These are phyloP conservation scores for Pilophorus perplexus DNA, from an alignment of 2,888 invertebrate genomes.

Conservation along the genomic window DNA sequence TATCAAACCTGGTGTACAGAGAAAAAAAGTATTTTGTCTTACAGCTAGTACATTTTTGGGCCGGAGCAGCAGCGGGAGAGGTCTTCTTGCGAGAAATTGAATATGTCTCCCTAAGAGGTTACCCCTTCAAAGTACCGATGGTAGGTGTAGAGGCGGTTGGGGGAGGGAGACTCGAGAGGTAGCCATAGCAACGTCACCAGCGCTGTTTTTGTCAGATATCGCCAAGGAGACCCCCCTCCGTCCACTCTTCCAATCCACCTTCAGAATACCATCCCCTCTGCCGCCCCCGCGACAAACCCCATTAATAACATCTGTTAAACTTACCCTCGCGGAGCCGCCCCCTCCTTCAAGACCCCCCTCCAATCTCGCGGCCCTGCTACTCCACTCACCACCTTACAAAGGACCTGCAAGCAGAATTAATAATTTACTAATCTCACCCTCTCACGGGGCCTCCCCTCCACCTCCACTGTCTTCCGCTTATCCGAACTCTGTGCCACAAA, in stretches of 20 bases:
- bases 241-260: neutral
- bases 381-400: constrained; percentile 25
- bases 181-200: constrained; percentile 43
- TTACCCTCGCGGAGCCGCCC: neutral
- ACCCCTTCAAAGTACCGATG: constrained; percentile 17
- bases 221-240: constrained; percentile 38
- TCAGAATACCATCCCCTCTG: neutral
- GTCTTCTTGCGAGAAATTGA: constrained; percentile 34
- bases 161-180: constrained; percentile 38
- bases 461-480: no score
- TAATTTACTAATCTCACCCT: constrained; percentile 38
- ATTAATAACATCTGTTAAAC: constrained; percentile 40
- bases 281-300: constrained; percentile 23
- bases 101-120: constrained; percentile 15
- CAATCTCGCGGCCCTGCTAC: neutral
- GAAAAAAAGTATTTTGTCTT: no score
- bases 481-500: no score
- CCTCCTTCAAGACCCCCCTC: no score
- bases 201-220: constrained; percentile 46
- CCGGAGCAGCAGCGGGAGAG: no score
- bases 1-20: no score
- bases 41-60: no score
- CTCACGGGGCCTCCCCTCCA: constrained; percentile 2
- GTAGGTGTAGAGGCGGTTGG: neutral
- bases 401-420: constrained; percentile 36